Conservation (phyloP, 2,113 vertebrate species). For the Furnarius figulus region DNA sequence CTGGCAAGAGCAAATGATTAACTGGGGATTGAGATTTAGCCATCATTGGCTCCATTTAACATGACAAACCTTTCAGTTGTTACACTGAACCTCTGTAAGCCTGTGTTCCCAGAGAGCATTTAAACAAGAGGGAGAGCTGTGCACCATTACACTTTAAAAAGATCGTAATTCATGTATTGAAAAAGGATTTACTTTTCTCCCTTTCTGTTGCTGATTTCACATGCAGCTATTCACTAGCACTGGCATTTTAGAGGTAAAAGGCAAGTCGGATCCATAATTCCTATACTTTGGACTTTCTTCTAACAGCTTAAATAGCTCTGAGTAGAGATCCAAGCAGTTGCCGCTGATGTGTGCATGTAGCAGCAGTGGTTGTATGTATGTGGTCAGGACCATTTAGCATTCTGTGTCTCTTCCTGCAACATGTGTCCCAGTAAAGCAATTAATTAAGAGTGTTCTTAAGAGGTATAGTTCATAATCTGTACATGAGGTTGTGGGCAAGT, state of each 20-base stretch:
- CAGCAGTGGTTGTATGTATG: not conserved
- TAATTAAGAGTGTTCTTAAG: not conserved
- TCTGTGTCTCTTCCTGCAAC: not conserved
- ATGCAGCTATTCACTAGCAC: not conserved
- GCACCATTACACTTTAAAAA: constrained; percentile 17
- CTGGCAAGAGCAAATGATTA: constrained; percentile 44
- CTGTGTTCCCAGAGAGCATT: constrained; percentile 11
- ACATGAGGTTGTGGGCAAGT: not conserved
- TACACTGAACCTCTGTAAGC: constrained; percentile 27
- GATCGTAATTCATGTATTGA: not conserved
- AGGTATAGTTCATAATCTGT: not conserved
- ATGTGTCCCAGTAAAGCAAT: not conserved
- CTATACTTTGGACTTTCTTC: not conserved
- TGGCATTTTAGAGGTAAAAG: not conserved
- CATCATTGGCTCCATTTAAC: constrained; percentile 65
- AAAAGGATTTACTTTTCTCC: not conserved
- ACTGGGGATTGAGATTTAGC: constrained; percentile 10
- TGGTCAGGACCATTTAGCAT: not conserved
- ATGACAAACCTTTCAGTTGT: constrained; percentile 51
- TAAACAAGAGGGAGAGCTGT: not conserved
- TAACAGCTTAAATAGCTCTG: not conserved
- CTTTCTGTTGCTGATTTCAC: not conserved
- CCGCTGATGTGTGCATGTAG: not conserved
- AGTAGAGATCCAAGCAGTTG: not conserved
- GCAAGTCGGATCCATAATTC: not conserved